These are phyloP conservation scores for Melolontha melolontha DNA, from an alignment of 2,888 invertebrate species.

Conservation along the genomic window DNA sequence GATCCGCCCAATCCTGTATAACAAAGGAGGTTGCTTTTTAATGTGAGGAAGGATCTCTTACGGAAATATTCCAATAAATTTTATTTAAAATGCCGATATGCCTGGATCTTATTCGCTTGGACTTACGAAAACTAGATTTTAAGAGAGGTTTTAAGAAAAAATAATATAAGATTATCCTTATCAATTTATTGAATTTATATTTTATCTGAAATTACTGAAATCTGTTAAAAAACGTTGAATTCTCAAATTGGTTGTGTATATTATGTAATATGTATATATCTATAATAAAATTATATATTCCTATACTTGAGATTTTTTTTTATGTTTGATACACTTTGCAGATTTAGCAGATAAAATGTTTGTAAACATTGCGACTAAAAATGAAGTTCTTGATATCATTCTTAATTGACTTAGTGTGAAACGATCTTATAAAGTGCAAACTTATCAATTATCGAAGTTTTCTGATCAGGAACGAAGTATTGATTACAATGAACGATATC, in stretches of 20 bases:
- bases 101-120: slow-evolving; percentile 27
- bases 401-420: no score
- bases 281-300: slow-evolving; percentile 42
- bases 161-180: slow-evolving; percentile 20
- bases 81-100: slow-evolving; percentile 1
- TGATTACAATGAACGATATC: no score
- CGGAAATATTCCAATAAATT: no score
- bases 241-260: slow-evolving; percentile 41
- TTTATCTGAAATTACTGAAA: background rate
- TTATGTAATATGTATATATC: slow-evolving; percentile 41
- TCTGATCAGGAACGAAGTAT: no score
- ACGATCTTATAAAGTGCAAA: no score
- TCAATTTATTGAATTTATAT: slow-evolving; percentile 32
- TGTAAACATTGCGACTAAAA: no score
- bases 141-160: slow-evolving; percentile 8
- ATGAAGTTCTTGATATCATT: no score
- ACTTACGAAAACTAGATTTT: slow-evolving; percentile 5
- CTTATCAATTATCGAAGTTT: no score
- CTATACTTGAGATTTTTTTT: slow-evolving; percentile 14
- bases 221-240: slow-evolving; percentile 19
- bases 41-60: no score
- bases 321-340: background rate
- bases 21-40: no score
- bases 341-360: background rate
- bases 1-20: no score